Evolutionary conservation across 2,113 vertebrate genomes (phyloP).

Genomic region (Mesoclemmys tuberculata): DNA sequence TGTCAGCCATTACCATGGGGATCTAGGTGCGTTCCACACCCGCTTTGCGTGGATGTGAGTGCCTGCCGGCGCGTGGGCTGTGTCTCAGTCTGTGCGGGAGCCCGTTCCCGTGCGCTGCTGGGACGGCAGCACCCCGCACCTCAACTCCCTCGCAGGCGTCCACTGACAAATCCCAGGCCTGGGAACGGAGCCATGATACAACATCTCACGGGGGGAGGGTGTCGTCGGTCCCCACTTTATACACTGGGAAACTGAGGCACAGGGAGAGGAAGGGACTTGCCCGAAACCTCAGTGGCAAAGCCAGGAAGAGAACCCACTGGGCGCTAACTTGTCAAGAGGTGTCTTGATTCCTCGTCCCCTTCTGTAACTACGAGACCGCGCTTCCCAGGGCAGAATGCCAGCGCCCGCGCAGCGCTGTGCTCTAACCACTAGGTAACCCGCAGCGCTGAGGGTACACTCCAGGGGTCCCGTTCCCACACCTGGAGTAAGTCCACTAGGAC

Average conservation of each 20-base stretch:
- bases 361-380: neutral
- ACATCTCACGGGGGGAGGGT: no score
- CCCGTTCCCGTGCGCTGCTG: neutral
- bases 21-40: no score
- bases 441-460: neutral
- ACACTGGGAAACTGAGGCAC: neutral
- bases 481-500: neutral
- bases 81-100: neutral
- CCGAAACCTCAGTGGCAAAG: neutral
- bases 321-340: neutral
- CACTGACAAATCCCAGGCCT: neutral
- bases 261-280: neutral
- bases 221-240: neutral
- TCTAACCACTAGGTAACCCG: neutral
- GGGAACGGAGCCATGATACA: neutral
- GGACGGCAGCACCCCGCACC: no score
- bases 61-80: neutral
- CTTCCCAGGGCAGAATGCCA: neutral
- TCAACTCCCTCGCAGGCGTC: neutral
- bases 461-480: neutral
- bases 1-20: neutral
- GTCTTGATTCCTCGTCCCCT: neutral
- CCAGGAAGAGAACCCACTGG: neutral
- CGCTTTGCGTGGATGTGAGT: neutral
- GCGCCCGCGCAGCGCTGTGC: neutral